Evolutionary conservation across 2,113 vertebrate genomes (phyloP), one percentile per base, ranked within the genome.

Genomic region (Spermophilus dauricus): DNA sequence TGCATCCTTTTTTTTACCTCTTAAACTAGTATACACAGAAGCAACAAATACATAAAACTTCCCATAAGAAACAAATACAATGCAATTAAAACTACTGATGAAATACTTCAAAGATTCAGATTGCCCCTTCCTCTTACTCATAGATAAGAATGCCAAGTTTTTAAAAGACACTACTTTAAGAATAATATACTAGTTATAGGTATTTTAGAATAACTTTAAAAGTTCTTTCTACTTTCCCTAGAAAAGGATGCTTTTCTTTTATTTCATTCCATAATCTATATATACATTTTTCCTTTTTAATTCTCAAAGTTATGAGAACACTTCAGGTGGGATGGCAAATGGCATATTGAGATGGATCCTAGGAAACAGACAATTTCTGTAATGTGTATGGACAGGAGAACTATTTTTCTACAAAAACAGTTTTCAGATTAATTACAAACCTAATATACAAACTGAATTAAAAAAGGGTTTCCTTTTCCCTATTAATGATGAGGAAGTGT

Each of bases 151-250:
- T 24, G 10, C 0, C 56, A 89, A n/a, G 1, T 39, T 94, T 89
- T 91, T 65, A 78, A 86, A 82, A 95, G 39, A 86, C 1, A 77
- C 0, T 42, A 48, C 53, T 73, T 87, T 81, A 77, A 93, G 45
- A 10, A 67, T 37, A 85, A 91, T 69, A 93, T 37, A 32, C 24
- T 58, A 91, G 1, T 26, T 61, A 94, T 0, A 90, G 22, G 73
- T 56, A 95, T 81, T 42, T 42, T 82, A 69, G 37, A 93, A 70
- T 61, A 93, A 77, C n/a, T 91, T 81, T 77, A 37, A 70, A 97
- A 89, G 10, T 80, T 75, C 7, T 83, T 48, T 63, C 22, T 82
- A 24, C 8, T 87, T 86, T 97, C 11, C 16, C 3, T 13, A 94
- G 17, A 96, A 94, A n/a, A 65, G 39, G 7, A 14, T 86, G 28